Evolutionary conservation across 2,113 vertebrate genomes (phyloP).

Genomic region (Amphiprion ocellaris): DNA sequence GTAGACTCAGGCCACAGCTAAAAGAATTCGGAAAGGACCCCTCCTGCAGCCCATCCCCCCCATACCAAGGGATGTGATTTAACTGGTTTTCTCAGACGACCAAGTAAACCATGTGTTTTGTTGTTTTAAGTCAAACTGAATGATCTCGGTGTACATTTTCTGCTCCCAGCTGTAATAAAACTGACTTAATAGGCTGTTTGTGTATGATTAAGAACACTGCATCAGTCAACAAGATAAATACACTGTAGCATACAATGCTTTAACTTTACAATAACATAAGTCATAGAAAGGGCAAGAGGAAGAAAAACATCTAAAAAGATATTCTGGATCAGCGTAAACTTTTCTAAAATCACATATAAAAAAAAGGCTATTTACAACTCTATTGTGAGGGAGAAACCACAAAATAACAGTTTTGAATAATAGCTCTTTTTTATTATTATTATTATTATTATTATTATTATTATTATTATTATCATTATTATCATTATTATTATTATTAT

Average conservation of each 20-base stretch:
- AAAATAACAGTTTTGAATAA: background rate
- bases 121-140: conserved; percentile 32
- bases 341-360: background rate
- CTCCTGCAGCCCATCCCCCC: conserved; percentile 75
- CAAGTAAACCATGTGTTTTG: conserved; percentile 18
- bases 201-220: background rate
- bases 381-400: background rate
- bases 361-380: too few species aligned
- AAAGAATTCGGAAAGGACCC: conserved; percentile 79
- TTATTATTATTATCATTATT: too few species aligned
- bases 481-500: too few species aligned
- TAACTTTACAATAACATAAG: background rate
- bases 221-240: background rate
- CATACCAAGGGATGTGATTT: conserved; percentile 58
- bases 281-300: background rate
- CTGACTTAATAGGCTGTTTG: background rate
- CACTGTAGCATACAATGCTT: background rate
- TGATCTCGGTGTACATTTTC: background rate
- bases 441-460: too few species aligned
- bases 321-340: background rate
- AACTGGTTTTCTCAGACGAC: conserved; percentile 53
- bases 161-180: background rate
- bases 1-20: conserved; percentile 73
- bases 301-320: background rate
- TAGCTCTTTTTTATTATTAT: background rate